Evolutionary conservation across 2,797 vertebrate genomes (phyloP), one percentile per base, ranked within the genome.

Genomic region (Liparis tanakae): DNA sequence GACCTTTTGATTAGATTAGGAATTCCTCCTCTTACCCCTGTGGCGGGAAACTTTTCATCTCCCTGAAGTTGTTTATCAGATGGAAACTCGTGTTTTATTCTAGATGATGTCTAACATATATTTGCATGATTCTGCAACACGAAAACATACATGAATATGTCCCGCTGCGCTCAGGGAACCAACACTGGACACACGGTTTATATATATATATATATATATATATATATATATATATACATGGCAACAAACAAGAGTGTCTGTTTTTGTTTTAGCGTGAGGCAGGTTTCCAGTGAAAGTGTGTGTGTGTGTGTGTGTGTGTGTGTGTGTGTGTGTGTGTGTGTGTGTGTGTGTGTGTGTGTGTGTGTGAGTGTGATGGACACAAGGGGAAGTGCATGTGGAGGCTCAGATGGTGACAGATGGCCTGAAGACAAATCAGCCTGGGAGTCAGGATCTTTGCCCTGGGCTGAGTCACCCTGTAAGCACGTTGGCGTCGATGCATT

Each of bases 381-480:
- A 77, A 84, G 55, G 83, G 91, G 89, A 92, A 92, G 80, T 74
- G 89, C 90, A 92, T 90, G 93, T 88, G 87, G 91, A 87, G 89
- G 74, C 81, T 93, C 90, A 87, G 88, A 91, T 89, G 83, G 92
- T 85, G 87, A 93, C 94, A 95, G 94, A 95, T 95, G 94, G 94
- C 85, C 83, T 65, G 55, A 81, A 92, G 86, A 93, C 87, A 91
- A 90, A 90, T 83, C 86, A 83, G 85, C 80, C 88, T 83, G 84
- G 84, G 91, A 91, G 85, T 92, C 89, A 83, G 89, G 87, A 91
- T 91, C 90, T 91, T 74, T 89, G 86, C 76, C 89, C 79, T 82
- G 79, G 64, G 74, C 85, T 69, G 36, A 71, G 76, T 53, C 54
- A 54, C 54, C 56, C 70, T 82, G 76, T 80, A 70, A 60, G 58